Conservation (phyloP, 2,113 vertebrate genomes). For the Bucco capensis region DNA sequence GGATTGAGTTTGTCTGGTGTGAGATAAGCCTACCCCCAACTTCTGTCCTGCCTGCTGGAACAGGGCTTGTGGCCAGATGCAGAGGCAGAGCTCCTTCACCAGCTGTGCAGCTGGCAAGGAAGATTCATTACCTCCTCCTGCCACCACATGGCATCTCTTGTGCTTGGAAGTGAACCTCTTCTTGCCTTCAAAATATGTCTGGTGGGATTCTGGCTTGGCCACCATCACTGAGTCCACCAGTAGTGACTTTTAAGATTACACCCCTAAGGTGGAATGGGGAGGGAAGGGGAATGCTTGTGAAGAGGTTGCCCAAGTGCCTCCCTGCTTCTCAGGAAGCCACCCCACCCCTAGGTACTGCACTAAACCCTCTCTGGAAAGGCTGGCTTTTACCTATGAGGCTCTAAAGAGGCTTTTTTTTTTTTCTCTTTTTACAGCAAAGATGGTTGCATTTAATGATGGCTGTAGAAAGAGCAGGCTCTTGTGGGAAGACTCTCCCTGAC, state of each 20-base stretch:
- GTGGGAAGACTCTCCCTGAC: background rate
- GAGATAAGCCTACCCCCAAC: background rate
- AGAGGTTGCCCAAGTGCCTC: background rate
- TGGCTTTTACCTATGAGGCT: background rate
- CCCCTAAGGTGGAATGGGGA: background rate
- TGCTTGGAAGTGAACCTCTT: background rate
- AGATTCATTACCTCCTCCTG: background rate
- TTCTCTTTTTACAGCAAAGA: background rate
- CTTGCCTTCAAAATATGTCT: background rate
- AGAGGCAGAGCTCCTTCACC: background rate
- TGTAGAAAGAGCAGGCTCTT: background rate
- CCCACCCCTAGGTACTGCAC: background rate
- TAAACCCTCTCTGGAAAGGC: background rate
- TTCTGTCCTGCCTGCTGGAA: background rate
- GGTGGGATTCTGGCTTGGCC: background rate
- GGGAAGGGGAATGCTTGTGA: background rate
- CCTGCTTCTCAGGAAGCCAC: background rate
- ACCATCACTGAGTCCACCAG: background rate
- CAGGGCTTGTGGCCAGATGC: rapidly evolving
- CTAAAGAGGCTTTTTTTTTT: background rate
- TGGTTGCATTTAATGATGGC: background rate
- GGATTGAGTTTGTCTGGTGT: background rate
- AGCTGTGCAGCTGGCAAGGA: background rate
- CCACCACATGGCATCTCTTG: rapidly evolving
- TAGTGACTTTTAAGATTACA: background rate